Base-by-base conservation (phyloP, 2,113 vertebrate species). In the Dermatemys mawii region DNA sequence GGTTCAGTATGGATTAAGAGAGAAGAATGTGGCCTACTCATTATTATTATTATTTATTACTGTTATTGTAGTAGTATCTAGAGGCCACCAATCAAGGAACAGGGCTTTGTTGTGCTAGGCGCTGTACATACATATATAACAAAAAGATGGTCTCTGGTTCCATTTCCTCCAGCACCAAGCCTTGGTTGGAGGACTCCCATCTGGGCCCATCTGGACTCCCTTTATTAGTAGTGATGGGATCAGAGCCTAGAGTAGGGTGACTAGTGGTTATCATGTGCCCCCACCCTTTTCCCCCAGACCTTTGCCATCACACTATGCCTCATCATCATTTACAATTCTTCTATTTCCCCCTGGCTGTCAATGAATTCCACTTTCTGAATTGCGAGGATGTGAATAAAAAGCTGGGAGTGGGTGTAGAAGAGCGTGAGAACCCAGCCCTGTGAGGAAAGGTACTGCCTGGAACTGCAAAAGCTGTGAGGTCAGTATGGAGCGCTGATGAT, bases 301-400 rank as follows among this genome's bases (percentile, higher is more conserved):
- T 0, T 11, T 49, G 7, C 11, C 3, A 4, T 26, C 0, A 12
- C 73, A 89, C 87, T 67, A n/a, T 54, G 29, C 8, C 57, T n/a
- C 78, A 4, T 13, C 86, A 26, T 26, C 81, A 82, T 50, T 55
- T 86, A 73, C 54, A 46, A 12, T 85, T 85, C 32, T 84, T 57
- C 60, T 0, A 0, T 78, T 76, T 76, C 2, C 76, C 7, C 12
- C 4, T 11, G n/a, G 19, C 73, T 88, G 46, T 7, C 5, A 14
- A 0, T 5, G 70, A 85, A 41, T 7, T 1, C n/a, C 86, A 67
- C 6, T 82, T n/a, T 2, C 3, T 4, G 8, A 17, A 9, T 44
- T 82, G 84, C 67, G 63, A 51, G 82, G 11, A 27, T 50, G 55
- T 89, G 14, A 35, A 53, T 16, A 50, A 75, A 83, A 91, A 48